Evolutionary conservation across 2,113 vertebrate genomes (phyloP).

Genomic region (Polypterus senegalus): DNA sequence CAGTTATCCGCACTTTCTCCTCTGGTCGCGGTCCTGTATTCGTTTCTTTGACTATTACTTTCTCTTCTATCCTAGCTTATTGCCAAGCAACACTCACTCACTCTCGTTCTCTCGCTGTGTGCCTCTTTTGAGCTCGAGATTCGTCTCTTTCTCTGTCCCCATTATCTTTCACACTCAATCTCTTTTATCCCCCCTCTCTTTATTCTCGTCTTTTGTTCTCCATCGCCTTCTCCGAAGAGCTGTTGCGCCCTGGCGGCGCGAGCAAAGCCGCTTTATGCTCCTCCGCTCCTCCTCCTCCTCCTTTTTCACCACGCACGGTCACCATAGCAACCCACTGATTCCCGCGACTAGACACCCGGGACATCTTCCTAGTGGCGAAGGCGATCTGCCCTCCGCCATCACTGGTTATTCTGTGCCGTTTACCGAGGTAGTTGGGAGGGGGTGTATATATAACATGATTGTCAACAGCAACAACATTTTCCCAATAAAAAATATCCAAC

Average conservation of each 20-base stretch:
- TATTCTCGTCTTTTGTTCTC: conserved; percentile 4
- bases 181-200: conserved; percentile 1
- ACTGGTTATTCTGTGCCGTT: no score
- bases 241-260: conserved; percentile 8
- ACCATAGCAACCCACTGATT: conserved; percentile 23
- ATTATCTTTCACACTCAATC: not conserved
- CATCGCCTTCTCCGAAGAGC: not conserved
- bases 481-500: no score
- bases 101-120: not conserved
- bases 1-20: conserved; percentile 10
- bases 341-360: conserved; percentile 10
- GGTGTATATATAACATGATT: no score
- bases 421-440: no score
- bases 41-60: conserved; percentile 6
- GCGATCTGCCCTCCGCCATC: no score
- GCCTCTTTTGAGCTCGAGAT: not conserved
- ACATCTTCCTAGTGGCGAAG: no score
- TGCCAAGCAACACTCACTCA: not conserved
- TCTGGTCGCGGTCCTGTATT: conserved; percentile 1
- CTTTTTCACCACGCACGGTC: conserved; percentile 10
- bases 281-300: conserved; percentile 5
- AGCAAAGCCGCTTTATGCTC: conserved; percentile 5
- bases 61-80: not conserved
- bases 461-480: no score
- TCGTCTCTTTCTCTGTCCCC: not conserved